Evolutionary conservation across 2,888 invertebrate species (phyloP).

Genomic region (Tridacna crocea): DNA sequence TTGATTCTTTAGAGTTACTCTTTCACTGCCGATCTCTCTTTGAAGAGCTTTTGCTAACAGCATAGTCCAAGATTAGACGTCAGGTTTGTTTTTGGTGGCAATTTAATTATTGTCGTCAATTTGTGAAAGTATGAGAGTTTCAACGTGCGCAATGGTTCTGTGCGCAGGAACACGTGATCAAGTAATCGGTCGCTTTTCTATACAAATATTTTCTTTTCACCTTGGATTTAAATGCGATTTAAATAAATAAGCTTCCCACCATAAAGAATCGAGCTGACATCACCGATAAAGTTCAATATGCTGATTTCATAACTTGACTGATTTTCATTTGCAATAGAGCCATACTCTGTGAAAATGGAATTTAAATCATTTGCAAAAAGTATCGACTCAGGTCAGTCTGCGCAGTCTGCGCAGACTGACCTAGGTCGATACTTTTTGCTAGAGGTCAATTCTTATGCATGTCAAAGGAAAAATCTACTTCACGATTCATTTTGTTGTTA

Average conservation of each 20-base stretch:
- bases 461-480: not conserved
- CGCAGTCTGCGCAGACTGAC: not conserved
- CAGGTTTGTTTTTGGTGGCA: too few species aligned
- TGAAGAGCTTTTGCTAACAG: too few species aligned
- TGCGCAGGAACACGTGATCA: too few species aligned
- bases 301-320: not conserved
- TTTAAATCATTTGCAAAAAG: not conserved
- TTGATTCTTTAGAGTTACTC: too few species aligned
- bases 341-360: not conserved
- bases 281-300: not conserved
- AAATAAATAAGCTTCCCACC: not conserved
- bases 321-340: not conserved
- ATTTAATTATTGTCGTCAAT: too few species aligned
- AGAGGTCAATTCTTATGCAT: not conserved
- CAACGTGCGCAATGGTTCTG: too few species aligned
- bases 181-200: too few species aligned
- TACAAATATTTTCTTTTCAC: too few species aligned
- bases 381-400: not conserved
- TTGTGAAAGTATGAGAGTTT: too few species aligned
- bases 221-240: too few species aligned
- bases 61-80: too few species aligned
- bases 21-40: too few species aligned
- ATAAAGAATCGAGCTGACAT: not conserved
- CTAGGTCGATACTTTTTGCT: not conserved
- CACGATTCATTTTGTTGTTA: not conserved